These are phyloP conservation scores for Holothuria scabra DNA, from an alignment of 53 echinoderm and acorn worm species.

Conservation along the genomic window DNA sequence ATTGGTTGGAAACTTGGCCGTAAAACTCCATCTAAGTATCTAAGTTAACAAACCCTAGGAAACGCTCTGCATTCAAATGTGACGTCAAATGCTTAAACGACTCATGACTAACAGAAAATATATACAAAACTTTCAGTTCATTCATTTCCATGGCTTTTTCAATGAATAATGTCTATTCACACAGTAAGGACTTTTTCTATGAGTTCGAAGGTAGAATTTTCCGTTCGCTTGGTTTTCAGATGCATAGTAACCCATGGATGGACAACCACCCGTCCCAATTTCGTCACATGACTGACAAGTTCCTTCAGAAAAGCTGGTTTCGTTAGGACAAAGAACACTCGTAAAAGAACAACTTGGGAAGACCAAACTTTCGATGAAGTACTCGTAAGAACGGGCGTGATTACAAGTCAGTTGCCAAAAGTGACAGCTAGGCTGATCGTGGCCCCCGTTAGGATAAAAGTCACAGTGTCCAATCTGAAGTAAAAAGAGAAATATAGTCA, in stretches of 20 bases:
- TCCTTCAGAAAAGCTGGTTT: constrained; percentile 61
- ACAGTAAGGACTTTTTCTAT: constrained; percentile 21
- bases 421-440: constrained; percentile 83
- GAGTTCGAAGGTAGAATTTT: constrained; percentile 11
- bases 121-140: too few relatives aligned
- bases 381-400: constrained; percentile 80
- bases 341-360: constrained; percentile 63
- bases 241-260: constrained; percentile 75
- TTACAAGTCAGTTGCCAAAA: constrained; percentile 83
- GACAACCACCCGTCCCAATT: constrained; percentile 57
- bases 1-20: too few relatives aligned
- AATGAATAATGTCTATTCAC: not conserved
- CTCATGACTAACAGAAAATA: too few relatives aligned
- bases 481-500: not conserved
- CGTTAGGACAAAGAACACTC: constrained; percentile 65
- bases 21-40: too few relatives aligned
- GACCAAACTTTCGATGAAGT: constrained; percentile 73
- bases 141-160: too few relatives aligned
- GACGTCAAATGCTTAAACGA: too few relatives aligned
- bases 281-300: constrained; percentile 71
- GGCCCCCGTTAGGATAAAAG: constrained; percentile 95
- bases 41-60: too few relatives aligned
- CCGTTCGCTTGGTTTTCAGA: not conserved
- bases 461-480: constrained; percentile 81
- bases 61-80: too few relatives aligned